Percentiles rank a stretch among this genome's conserved stretches.
Conservation (phyloP, 2,888 invertebrate species). For the Platycheirus albimanus region DNA sequence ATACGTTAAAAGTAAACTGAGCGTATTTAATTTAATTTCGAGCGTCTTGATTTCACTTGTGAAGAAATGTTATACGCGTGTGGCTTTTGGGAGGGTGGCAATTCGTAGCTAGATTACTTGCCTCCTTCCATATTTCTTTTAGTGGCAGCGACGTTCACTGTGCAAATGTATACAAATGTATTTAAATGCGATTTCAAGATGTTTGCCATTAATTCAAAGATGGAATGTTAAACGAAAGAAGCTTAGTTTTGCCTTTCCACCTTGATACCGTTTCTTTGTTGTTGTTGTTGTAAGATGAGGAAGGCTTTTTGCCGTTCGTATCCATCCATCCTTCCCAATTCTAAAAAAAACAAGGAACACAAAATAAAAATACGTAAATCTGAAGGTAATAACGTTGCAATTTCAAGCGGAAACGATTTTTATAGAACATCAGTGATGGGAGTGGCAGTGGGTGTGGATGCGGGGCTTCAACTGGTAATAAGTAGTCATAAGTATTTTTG, state of each 20-base stretch:
- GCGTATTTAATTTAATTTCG: conserved; percentile 81
- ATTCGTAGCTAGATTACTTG: background rate
- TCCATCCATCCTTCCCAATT: conserved; percentile 7
- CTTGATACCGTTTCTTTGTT: conserved; percentile 67
- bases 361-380: conserved; percentile 57
- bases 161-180: conserved; percentile 71
- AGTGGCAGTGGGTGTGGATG: background rate
- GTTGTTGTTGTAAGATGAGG: conserved; percentile 29
- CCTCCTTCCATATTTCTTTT: conserved; percentile 6
- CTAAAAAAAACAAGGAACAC: conserved; percentile 12
- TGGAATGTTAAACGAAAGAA: conserved; percentile 69
- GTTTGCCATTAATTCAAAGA: conserved; percentile 73
- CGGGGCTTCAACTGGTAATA: conserved; percentile 56
- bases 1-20: conserved; percentile 79
- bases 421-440: conserved; percentile 22
- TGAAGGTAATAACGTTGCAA: conserved; percentile 72
- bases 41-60: conserved; percentile 78
- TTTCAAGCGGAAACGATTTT: conserved; percentile 70
- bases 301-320: conserved; percentile 11
- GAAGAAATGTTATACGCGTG: conserved; percentile 69
- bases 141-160: conserved; percentile 8
- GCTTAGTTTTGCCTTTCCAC: conserved; percentile 70
- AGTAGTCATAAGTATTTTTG: conserved; percentile 75
- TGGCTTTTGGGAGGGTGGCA: conserved; percentile 51
- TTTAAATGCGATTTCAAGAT: conserved; percentile 74